phyloP scores from a whole-genome alignment of 2,113 vertebrate genomes.

The Varanus salvator region DNA sequence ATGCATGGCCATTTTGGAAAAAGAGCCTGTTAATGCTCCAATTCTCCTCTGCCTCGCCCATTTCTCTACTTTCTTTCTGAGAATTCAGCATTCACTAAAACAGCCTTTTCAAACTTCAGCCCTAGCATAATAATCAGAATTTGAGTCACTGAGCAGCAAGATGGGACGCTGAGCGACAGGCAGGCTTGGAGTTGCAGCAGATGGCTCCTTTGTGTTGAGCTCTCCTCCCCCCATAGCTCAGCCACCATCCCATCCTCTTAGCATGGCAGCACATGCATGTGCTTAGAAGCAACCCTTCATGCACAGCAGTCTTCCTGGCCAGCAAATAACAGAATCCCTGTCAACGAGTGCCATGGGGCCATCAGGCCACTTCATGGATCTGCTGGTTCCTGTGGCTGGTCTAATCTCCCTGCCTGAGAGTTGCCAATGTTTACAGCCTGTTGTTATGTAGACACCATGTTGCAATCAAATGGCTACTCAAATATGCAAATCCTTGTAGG shows the following conservation, averaged over 20 bases:
- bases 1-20: not conserved
- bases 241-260: not conserved
- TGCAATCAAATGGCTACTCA: conserved; percentile 51
- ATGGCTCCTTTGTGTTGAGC: not conserved
- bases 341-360: not conserved
- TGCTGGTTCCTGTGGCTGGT: conserved; percentile 28
- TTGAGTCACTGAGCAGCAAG: not conserved
- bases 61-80: not conserved
- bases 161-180: not conserved
- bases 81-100: not conserved
- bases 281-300: accelerated
- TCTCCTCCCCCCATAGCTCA: not conserved
- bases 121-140: accelerated
- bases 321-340: conserved; percentile 1
- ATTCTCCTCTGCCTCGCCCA: not conserved
- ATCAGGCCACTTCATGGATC: not conserved
- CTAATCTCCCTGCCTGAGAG: not conserved
- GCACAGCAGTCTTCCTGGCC: not conserved
- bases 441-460: not conserved
- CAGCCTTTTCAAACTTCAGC: accelerated
- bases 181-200: not conserved
- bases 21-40: not conserved
- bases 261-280: not conserved
- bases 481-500: conserved; percentile 58
- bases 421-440: conserved; percentile 29